Evolutionary conservation across 35 echinoderm and acorn worm genomes (phyloP), one percentile per base, ranked within the genome.

Genomic region (Stichopus chloronotus): DNA sequence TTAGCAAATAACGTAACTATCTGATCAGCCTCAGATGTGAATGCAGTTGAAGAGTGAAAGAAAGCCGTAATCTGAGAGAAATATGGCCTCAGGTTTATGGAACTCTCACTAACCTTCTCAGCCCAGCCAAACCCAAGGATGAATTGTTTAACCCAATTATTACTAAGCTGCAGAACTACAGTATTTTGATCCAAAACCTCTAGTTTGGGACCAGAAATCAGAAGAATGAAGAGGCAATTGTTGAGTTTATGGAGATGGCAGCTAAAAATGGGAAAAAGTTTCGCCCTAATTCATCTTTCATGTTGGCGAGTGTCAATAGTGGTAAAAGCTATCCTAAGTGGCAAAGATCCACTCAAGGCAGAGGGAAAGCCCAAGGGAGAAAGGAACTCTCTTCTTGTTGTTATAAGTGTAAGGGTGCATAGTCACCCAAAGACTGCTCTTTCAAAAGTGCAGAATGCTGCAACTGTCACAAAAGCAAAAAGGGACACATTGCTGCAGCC

Each of bases 171-270:
- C 55, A 69, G 52, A 52, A 94, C 55, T 53, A 43, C 30, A 43
- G 30, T 43, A 94, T 79, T 94, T 94, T 79, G 84, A 90, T 53
- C 93, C 93, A 8, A 94, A 90, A 30, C 93, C 93, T 21, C 76
- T 94, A 68, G 57, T 94, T 91, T 78, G 86, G 93, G 20, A 94
- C 86, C 52, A 94, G 93, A 59, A 78, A 20, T 77, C 93, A 94
- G 63, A 72, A 60, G 19, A 63, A 56, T 19, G 56, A 52, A 6
- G 93, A 90, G 86, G 68, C 52, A 14, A 94, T 91, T 56, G 53
- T 55, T 58, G 87, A 94, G 55, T 91, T 90, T 61, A 90, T 94
- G 7, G 19, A 24, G 87, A 91, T 91, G 68, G 90, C 90, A 52
- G 23, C 90, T 20, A 91, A 79, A 59, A 79, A 91, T 91, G 68